Evolutionary conservation across 2,113 vertebrate genomes (phyloP).

Genomic region (Seriola rivoliana): DNA sequence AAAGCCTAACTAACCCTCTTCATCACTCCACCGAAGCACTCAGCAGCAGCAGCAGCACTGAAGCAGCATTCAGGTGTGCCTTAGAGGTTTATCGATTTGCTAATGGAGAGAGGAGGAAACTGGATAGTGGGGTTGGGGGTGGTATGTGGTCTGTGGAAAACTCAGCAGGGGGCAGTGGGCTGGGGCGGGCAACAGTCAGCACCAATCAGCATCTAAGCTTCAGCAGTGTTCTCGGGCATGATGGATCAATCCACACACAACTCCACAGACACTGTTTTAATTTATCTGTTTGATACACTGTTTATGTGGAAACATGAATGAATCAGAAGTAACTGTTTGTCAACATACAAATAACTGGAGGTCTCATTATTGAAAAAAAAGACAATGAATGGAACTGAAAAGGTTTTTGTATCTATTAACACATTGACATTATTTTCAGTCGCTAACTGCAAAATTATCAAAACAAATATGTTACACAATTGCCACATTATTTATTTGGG

Average conservation of each 20-base stretch:
- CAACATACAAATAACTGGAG: background rate
- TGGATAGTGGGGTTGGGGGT: background rate
- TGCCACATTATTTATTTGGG: slow-evolving; percentile 4
- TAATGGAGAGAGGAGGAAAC: slow-evolving; percentile 33
- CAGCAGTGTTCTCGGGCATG: slow-evolving; percentile 28
- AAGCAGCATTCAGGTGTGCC: slow-evolving; percentile 57
- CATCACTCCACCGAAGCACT: slow-evolving; percentile 54
- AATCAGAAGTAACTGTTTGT: background rate
- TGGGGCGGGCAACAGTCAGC: slow-evolving; percentile 43
- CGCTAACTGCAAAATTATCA: background rate
- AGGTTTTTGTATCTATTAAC: background rate
- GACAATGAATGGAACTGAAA: background rate
- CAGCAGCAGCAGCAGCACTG: slow-evolving; percentile 21
- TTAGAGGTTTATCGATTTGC: slow-evolving; percentile 67
- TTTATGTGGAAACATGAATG: background rate
- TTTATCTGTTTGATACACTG: background rate
- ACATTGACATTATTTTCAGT: background rate
- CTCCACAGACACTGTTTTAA: background rate
- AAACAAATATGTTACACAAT: background rate
- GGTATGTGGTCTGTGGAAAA: slow-evolving; percentile 19
- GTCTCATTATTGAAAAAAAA: slow-evolving; percentile 19
- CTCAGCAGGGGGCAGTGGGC: slow-evolving; percentile 30
- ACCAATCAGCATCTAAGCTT: slow-evolving; percentile 48
- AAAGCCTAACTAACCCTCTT: slow-evolving; percentile 48
- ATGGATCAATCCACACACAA: slow-evolving; percentile 44